Conservation (phyloP, 2,113 vertebrate species). For the Todiramphus saurophagus region DNA sequence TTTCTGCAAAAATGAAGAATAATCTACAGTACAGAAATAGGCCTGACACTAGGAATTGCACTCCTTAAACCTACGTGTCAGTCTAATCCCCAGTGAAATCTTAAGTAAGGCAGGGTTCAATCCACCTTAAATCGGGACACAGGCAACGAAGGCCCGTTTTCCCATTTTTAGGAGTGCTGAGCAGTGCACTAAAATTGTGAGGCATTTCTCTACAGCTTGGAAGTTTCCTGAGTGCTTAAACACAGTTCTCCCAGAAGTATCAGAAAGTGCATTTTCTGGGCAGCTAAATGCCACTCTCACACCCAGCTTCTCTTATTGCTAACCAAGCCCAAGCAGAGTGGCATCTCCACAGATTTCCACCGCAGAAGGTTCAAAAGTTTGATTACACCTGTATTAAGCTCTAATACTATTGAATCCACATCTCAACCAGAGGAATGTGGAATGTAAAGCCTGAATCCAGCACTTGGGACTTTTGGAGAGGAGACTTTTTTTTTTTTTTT, state of each 20-base stretch:
- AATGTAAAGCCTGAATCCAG: not conserved
- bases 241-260: not conserved
- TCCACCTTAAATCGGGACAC: not conserved
- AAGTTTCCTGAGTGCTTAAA: not conserved
- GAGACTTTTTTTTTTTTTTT: not conserved
- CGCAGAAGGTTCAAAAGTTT: not conserved
- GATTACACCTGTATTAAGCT: not conserved
- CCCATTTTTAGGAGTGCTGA: not conserved
- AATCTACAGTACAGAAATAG: slow-evolving; percentile 37
- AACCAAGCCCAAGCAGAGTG: not conserved
- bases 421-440: not conserved
- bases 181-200: not conserved
- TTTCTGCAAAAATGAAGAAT: slow-evolving; percentile 56
- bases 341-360: not conserved
- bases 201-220: not conserved
- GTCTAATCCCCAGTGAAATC: slow-evolving; percentile 7
- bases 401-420: not conserved
- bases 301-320: not conserved
- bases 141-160: not conserved
- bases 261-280: not conserved
- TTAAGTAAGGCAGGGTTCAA: slow-evolving; percentile 14
- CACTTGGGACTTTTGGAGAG: not conserved
- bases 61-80: slow-evolving; percentile 25
- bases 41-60: slow-evolving; percentile 12
- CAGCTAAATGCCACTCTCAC: not conserved